Evolutionary conservation across 2,888 invertebrate species (phyloP), one percentile per base, ranked within the genome.

Genomic region (Labia minor): DNA sequence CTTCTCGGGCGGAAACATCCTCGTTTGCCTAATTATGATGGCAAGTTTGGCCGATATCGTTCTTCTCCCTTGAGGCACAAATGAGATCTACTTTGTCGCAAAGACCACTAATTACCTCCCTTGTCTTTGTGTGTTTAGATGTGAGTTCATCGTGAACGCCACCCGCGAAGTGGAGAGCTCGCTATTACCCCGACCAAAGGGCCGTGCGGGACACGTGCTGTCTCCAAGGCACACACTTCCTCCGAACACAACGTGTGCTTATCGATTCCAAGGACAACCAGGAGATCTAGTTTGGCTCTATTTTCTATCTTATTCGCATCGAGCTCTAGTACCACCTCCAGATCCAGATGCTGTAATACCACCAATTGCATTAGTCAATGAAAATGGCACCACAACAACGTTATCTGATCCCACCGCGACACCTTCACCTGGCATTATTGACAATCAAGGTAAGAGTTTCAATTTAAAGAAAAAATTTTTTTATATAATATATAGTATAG

Each of bases 281-380:
- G 85, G 86, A 65, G 92, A 92, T 76, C 83, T 89, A 69, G 86
- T 93, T 67, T 93, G 93, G 93, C 81, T 92, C 72, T 92, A 90
- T 78, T 92, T 92, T 76, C 86, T 90, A 70, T 90, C 90, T 70
- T 92, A 90, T 79, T 88, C 87, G 72, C 88, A 91, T 73, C 85
- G 90, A 74, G 88, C 89, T 70, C 79, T 90, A 69, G 80, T 87
- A 72, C 80, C 80, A 69, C 86, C 84, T 16, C 79, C 77, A 21
- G 77, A 77, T 18, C 80, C 79, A 1, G 71, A 68, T 19, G 73
- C 72, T 6, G 72, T 71, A 6, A 74, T 72, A 61, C 66, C 71
- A 68, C 11, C 68, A 67, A 70, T 67, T 67, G 68, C 71, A 37
- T 65, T 69, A 19, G 70, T 70, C 11, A 6, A 3, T 8, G 78